These are phyloP conservation scores for Scolopax mira DNA, from an alignment of 2,113 vertebrate genomes.

Conservation along the genomic window DNA sequence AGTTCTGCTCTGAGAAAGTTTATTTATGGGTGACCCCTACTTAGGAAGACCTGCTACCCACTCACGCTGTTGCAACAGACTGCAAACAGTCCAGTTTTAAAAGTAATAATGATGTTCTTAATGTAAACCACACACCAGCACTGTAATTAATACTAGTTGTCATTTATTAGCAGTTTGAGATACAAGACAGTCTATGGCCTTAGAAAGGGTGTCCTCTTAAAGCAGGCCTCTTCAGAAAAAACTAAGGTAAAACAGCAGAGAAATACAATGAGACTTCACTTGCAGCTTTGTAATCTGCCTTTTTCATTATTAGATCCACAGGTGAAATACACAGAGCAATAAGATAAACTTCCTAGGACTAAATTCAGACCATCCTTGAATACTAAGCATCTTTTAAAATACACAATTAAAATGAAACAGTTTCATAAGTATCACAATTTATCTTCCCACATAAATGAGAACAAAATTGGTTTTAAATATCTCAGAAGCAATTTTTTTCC, in stretches of 20 bases:
- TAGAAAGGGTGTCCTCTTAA: neutral
- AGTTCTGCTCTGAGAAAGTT: neutral
- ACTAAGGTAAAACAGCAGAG: neutral
- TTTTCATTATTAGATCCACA: neutral
- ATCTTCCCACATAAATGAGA: conserved; percentile 17
- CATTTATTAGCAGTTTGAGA: conserved; percentile 1
- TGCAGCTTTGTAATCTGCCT: neutral
- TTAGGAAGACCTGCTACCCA: rapidly evolving
- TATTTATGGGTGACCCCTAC: neutral
- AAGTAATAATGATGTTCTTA: neutral
- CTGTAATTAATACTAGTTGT: neutral
- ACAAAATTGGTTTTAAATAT: conserved; percentile 8
- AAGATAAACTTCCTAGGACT: neutral
- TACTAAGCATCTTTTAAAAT: neutral
- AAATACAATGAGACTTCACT: neutral
- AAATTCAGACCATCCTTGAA: neutral
- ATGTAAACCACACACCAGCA: neutral
- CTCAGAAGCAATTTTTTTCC: neutral
- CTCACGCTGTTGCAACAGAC: neutral
- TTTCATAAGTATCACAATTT: neutral
- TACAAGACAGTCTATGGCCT: neutral
- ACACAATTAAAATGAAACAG: neutral
- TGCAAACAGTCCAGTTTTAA: neutral
- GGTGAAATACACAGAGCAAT: neutral
- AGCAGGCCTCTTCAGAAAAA: neutral